Evolutionary conservation across 2,113 vertebrate genomes (phyloP), one percentile per base, ranked within the genome.

Genomic region (Potamarius usumacintae): DNA sequence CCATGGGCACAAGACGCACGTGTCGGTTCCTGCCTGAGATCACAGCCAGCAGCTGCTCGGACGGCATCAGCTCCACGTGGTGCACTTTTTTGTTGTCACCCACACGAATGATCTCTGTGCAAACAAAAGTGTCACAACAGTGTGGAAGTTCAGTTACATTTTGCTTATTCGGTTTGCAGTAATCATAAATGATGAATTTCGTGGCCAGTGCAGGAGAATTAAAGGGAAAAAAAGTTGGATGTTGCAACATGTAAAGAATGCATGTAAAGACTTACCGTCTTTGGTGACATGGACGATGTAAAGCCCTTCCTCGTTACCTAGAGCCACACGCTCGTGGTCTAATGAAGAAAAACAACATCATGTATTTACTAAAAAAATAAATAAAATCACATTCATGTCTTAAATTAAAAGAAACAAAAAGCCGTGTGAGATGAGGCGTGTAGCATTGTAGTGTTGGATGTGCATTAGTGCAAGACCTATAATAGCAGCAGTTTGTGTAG

Each of bases 1-100:
- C 94, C 85, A 96, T 95, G 82, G 97, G 97, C 90, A 98, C 96
- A 80, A 99, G 97, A n/a, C 98, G 97, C 30, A 99, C 97, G 0
- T 99, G 98, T 4, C 98, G 98, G 94, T 99, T 99, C 90, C 98
- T 94, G 89, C 98, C 98, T 0, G 98, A 99, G 94, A 99, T 97
- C 80, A 99, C 98, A 0, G 98, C 98, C 62, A 99, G 95, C 81
- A 99, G 96, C 93, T 99, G 98, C 88, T 99, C 98, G 5, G 94
- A 95, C 1, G 94, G 95, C 85, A 99, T 97, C 74, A 98, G 95
- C 92, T 99, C 97, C 22, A 99, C 96, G 91, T 99, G 97, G 94
- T 99, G 96, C 82, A 99, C 96, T 94, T 99, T 99, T 94, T 99
- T 99, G 89, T 97, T 98, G 93, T 99, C 98, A 74, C 97, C 97